These are phyloP conservation scores for Corythaixoides concolor DNA, from an alignment of 2,113 vertebrate species.

Conservation along the genomic window DNA sequence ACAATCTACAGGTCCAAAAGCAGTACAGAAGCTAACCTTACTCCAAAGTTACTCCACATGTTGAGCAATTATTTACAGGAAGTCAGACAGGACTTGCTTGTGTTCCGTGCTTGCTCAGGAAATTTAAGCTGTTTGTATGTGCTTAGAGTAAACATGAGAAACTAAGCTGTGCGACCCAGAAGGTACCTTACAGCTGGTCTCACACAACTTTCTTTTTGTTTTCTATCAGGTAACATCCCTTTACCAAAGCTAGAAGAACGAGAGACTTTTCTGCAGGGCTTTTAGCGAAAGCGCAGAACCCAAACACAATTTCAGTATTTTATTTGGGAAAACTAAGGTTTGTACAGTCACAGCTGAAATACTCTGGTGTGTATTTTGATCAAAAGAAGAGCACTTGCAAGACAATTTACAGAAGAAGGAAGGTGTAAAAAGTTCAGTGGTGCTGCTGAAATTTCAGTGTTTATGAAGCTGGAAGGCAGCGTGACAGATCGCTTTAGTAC, in stretches of 20 bases:
- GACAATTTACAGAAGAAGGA: background rate
- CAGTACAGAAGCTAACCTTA: background rate
- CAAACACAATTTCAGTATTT: background rate
- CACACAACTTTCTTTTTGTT: slow-evolving; percentile 18
- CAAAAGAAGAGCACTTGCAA: background rate
- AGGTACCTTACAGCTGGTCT: background rate
- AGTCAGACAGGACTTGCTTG: background rate
- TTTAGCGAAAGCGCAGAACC: background rate
- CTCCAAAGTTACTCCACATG: background rate
- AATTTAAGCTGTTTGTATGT: background rate
- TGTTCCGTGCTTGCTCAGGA: background rate
- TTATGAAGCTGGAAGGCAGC: background rate
- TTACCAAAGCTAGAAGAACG: slow-evolving; percentile 76
- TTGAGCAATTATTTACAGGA: background rate
- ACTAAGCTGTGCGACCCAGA: background rate
- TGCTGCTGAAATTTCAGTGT: background rate
- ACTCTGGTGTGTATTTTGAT: background rate
- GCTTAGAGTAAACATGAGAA: background rate
- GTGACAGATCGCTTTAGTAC: background rate
- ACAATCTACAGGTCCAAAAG: background rate
- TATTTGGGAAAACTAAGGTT: background rate
- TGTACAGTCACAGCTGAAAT: background rate
- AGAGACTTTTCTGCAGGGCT: slow-evolving; percentile 15
- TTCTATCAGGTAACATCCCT: slow-evolving; percentile 88
- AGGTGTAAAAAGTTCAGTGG: background rate